Conservation (phyloP, 2,888 invertebrate species). For the Nephrotoma guestfalica region DNA sequence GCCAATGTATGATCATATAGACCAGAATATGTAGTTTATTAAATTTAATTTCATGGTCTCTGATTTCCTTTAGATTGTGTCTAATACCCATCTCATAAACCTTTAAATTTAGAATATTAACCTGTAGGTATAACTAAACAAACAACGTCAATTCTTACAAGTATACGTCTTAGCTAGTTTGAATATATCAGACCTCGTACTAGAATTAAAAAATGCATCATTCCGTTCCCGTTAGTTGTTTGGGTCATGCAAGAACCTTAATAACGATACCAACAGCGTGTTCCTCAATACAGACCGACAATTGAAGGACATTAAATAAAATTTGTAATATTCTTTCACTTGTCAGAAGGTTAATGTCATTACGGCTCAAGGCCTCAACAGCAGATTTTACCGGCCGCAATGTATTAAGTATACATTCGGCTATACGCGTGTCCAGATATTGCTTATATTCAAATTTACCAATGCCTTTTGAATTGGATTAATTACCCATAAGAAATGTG, state of each 20-base stretch:
- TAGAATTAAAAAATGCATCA: not conserved
- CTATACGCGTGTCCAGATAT: not conserved
- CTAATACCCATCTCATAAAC: no score
- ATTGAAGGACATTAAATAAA: not conserved
- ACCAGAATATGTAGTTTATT: no score
- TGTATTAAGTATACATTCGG: not conserved
- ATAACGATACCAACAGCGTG: not conserved
- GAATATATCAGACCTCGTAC: no score
- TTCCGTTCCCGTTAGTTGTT: no score
- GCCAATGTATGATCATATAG: no score
- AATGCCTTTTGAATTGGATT: not conserved
- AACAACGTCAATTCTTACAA: no score
- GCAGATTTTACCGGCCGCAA: not conserved
- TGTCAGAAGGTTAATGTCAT: not conserved
- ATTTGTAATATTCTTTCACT: not conserved
- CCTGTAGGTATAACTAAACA: no score
- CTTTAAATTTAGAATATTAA: no score
- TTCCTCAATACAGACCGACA: not conserved
- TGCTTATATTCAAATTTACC: not conserved
- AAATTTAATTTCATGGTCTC: no score
- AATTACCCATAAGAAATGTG: no score
- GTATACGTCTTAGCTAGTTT: no score
- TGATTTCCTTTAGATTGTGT: no score
- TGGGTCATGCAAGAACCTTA: not conserved
- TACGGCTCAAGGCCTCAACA: not conserved